Conservation (phyloP, 1,140 invertebrate genomes). For the Heliconius himera region DNA sequence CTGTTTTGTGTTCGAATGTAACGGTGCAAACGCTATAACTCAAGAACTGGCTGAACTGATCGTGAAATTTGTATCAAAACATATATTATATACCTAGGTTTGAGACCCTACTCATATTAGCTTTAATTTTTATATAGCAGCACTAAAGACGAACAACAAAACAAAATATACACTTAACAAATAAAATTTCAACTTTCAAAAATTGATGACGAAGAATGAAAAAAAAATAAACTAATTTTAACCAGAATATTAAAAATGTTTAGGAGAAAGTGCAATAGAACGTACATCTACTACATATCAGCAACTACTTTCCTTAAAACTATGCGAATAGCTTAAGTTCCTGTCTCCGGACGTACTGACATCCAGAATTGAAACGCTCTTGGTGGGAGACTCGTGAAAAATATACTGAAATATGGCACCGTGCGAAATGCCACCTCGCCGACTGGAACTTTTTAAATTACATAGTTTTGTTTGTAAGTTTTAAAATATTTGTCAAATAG, state of each 20-base stretch:
- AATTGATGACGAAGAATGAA: not conserved
- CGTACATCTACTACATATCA: not conserved
- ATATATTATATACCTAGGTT: too few relatives aligned
- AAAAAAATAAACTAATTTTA: not conserved
- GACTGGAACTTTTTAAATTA: not conserved
- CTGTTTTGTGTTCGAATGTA: too few relatives aligned
- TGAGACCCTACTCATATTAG: too few relatives aligned
- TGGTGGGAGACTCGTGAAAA: slow-evolving; percentile 7
- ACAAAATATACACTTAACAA: not conserved
- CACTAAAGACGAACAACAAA: too few relatives aligned
- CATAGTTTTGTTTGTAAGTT: not conserved
- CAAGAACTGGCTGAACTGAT: too few relatives aligned
- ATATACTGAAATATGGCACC: slow-evolving; percentile 2
- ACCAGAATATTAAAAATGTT: not conserved
- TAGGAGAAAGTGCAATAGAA: not conserved
- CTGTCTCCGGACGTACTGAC: slow-evolving; percentile 44
- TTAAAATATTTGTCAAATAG: too few relatives aligned
- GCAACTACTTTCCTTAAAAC: slow-evolving; percentile 12
- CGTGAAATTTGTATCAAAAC: too few relatives aligned
- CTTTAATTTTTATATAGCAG: too few relatives aligned
- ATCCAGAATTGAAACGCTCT: slow-evolving; percentile 56
- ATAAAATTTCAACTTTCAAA: not conserved
- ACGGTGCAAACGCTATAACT: too few relatives aligned
- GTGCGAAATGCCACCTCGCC: not conserved
- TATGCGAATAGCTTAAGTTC: slow-evolving; percentile 47